Evolutionary conservation across 2,113 vertebrate genomes (phyloP), one percentile per base, ranked within the genome.

Genomic region (Aplodontia rufa): DNA sequence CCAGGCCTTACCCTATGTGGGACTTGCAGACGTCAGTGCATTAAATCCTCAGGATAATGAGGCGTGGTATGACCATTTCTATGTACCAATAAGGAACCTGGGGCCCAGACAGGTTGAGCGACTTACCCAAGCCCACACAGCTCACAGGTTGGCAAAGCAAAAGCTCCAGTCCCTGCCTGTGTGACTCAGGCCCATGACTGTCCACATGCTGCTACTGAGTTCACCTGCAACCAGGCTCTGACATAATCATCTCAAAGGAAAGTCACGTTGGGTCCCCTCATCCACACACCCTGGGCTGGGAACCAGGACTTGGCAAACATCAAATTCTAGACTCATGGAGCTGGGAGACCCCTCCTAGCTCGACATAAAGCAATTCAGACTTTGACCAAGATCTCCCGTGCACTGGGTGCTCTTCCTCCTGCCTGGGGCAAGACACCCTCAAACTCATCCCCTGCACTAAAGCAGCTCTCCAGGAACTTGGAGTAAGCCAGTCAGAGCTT

Each of bases 161-260:
- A n/a, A n/a, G n/a, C n/a, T n/a, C n/a, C n/a, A n/a, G n/a, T n/a
- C n/a, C n/a, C n/a, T n/a, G n/a, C n/a, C n/a, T n/a, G n/a, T n/a
- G n/a, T n/a, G n/a, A n/a, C n/a, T n/a, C n/a, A n/a, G n/a, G n/a
- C n/a, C n/a, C n/a, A n/a, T n/a, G n/a, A n/a, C n/a, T n/a, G 35
- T 6, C 53, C n/a, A 9, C 5, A 0, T 10, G 8, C 71, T 64
- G 37, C 24, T 40, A 5, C 42, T 7, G 3, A 81, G 30, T 3
- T 19, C 62, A 6, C n/a, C 62, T 16, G 19, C 1, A 17, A 13
- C 35, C 3, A 51, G 35, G 51, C 16, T 22, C 62, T 53, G 42
- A 60, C 11, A 8, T 14, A 13, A 49, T 37, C 45, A 14, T 10
- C 62, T 35, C 19, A 8, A 69, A 28, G 26, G 47, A 75, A 14